Conservation (phyloP, 23 tunicate species). For the Trididemnum clinides region DNA sequence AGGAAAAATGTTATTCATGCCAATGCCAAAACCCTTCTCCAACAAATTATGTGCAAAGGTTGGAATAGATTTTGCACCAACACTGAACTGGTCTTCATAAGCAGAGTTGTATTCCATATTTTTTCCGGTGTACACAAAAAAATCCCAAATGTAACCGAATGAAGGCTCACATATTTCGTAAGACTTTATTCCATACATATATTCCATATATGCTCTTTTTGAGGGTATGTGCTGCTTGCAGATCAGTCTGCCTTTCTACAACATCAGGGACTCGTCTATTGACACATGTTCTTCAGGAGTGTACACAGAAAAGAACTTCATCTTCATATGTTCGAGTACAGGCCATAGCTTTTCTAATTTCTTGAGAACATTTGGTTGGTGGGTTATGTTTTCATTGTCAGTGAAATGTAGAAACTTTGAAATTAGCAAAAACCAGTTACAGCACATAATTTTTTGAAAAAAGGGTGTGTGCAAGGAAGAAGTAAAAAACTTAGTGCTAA, state of each 20-base stretch:
- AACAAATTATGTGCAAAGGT: background rate
- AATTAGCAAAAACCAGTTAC: background rate
- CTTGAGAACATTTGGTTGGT: background rate
- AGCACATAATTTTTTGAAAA: background rate
- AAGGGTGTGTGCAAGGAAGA: background rate
- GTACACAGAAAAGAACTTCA: background rate
- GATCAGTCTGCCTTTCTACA: background rate
- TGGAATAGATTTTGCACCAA: background rate
- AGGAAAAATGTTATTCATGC: conserved; percentile 8
- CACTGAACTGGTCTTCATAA: background rate
- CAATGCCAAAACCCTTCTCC: conserved; percentile 6
- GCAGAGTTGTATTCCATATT: background rate
- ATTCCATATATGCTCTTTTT: too few relatives aligned
- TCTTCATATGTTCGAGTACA: background rate
- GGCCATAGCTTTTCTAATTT: conserved; percentile 22
- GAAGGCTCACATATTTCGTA: background rate
- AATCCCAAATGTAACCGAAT: conserved; percentile 16
- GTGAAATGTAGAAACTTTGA: conserved; percentile 8
- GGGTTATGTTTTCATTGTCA: background rate
- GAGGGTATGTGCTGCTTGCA: background rate
- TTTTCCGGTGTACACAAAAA: conserved; percentile 24
- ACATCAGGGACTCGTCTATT: conserved; percentile 3
- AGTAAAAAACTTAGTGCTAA: background rate
- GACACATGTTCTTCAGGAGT: background rate
- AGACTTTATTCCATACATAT: background rate